Conservation (phyloP, 2,888 invertebrate species). For the Argyresthia goedartella region DNA sequence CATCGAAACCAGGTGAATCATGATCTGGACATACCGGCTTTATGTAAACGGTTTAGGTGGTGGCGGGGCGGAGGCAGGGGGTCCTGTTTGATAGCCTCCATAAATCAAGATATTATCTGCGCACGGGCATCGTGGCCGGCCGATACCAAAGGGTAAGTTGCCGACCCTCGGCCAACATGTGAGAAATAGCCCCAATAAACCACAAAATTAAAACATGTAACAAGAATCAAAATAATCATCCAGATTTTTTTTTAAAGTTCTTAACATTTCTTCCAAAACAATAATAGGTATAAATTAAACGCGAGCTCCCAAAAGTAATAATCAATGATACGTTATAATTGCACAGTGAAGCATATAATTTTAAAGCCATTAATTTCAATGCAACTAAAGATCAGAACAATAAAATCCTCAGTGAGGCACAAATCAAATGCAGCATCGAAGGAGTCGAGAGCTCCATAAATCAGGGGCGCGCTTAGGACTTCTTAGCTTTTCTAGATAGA, state of each 20-base stretch:
- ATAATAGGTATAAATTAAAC: constrained; percentile 35
- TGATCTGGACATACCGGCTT: background rate
- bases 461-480: constrained; percentile 65
- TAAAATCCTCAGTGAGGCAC: constrained; percentile 49
- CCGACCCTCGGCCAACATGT: constrained; percentile 26
- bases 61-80: constrained; percentile 19
- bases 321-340: constrained; percentile 58
- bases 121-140: constrained; percentile 45
- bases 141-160: constrained; percentile 51
- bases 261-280: constrained; percentile 8
- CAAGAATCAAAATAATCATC: background rate
- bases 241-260: background rate
- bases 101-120: constrained; percentile 66
- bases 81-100: constrained; percentile 37
- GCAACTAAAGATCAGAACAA: constrained; percentile 63
- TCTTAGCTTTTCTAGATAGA: constrained; percentile 71
- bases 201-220: constrained; percentile 8
- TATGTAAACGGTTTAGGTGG: constrained; percentile 2
- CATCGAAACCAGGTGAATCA: constrained; percentile 1
- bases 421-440: constrained; percentile 59
- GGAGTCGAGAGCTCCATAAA: constrained; percentile 53
- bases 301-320: constrained; percentile 49
- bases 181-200: constrained; percentile 10
- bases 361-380: constrained; percentile 63
- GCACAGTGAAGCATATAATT: constrained; percentile 56